phyloP scores from a whole-genome alignment of 2,888 invertebrate genomes.

The Nasonia oneida region DNA sequence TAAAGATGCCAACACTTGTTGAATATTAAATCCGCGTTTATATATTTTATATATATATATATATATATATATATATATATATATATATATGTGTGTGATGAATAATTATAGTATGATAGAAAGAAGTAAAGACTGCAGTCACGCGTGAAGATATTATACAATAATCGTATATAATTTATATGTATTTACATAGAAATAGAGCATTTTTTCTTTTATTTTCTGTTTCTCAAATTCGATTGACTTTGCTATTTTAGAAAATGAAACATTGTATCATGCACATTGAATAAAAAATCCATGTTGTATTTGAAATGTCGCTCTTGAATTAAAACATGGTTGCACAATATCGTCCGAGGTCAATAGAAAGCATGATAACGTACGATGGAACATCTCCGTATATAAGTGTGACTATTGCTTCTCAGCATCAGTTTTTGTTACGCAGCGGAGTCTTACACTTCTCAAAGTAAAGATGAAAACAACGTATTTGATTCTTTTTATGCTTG shows the following conservation, averaged over 20 bases:
- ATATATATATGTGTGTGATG: too few relatives aligned
- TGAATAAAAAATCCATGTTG: neutral
- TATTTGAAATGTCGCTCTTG: neutral
- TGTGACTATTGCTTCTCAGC: neutral
- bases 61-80: too few relatives aligned
- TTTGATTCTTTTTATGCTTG: conserved; percentile 8
- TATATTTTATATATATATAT: too few relatives aligned
- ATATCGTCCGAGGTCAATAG: conserved; percentile 11
- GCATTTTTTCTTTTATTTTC: too few relatives aligned
- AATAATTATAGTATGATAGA: too few relatives aligned
- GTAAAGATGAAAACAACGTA: conserved; percentile 13
- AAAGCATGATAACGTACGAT: conserved; percentile 12
- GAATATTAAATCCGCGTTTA: too few relatives aligned
- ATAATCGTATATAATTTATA: too few relatives aligned
- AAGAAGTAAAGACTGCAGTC: too few relatives aligned
- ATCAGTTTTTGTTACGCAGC: conserved; percentile 15
- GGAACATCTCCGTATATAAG: conserved; percentile 25
- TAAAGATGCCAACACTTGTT: neutral
- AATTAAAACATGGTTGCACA: neutral
- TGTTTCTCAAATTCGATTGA: too few relatives aligned
- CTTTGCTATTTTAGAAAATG: neutral
- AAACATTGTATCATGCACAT: conserved; percentile 16
- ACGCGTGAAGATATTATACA: too few relatives aligned
- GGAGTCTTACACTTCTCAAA: neutral
- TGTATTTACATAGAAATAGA: too few relatives aligned